Conservation (phyloP, 2,888 invertebrate species). For the Myathropa florea region DNA sequence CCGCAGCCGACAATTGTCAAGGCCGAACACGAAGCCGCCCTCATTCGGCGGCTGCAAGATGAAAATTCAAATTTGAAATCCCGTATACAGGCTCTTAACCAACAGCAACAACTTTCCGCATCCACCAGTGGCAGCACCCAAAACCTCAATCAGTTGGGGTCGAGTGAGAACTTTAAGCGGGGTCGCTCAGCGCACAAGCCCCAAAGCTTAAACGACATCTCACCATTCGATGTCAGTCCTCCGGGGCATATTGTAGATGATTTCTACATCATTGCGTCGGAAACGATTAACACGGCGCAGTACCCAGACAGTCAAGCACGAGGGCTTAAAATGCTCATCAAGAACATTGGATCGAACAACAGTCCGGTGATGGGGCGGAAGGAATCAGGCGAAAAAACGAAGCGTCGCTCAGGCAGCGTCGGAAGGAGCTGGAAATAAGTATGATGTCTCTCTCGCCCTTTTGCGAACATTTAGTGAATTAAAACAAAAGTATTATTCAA, state of each 20-base stretch:
- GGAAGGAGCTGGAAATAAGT: constrained; percentile 79
- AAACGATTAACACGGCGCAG: constrained; percentile 81
- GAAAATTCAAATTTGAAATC: constrained; percentile 88
- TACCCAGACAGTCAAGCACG: constrained; percentile 84
- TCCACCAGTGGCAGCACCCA: constrained; percentile 70
- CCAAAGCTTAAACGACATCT: constrained; percentile 83
- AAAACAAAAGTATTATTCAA: constrained; percentile 52
- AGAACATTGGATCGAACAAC: constrained; percentile 89
- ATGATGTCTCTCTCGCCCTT: background rate
- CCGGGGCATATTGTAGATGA: constrained; percentile 93
- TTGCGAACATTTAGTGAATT: background rate
- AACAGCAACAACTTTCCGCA: constrained; percentile 74
- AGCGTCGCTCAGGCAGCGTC: constrained; percentile 79
- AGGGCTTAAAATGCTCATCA: constrained; percentile 88
- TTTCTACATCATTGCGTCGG: constrained; percentile 94
- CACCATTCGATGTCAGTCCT: constrained; percentile 85
- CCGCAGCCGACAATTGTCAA: constrained; percentile 92
- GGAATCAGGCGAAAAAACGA: constrained; percentile 78
- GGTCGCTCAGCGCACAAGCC: constrained; percentile 78
- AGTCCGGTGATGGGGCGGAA: constrained; percentile 91
- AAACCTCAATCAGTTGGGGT: constrained; percentile 60
- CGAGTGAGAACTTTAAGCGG: constrained; percentile 72
- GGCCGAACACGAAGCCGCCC: constrained; percentile 91
- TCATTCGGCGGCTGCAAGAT: constrained; percentile 90
- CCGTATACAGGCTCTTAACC: constrained; percentile 76